A percentile compares a stretch with the other conserved stretches of the same genome.
Conservation (phyloP, 2,888 invertebrate species). For the Drosophila differens region DNA sequence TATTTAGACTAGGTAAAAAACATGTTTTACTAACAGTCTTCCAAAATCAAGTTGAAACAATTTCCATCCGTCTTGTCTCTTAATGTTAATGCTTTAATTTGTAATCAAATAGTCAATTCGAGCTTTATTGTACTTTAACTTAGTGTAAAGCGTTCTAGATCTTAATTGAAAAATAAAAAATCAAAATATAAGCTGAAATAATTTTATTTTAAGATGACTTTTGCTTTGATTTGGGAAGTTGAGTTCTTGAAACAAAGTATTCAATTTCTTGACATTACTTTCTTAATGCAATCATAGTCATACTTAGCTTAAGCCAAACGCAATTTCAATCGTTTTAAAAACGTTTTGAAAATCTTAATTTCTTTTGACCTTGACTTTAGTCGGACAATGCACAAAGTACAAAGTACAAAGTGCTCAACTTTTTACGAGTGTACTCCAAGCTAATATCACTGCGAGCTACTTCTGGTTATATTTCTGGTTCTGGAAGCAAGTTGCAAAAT, state of each 20-base stretch:
- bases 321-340: too few relatives aligned
- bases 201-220: background rate
- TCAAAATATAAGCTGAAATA: background rate
- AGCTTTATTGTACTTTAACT: too few relatives aligned
- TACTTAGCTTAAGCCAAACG: background rate
- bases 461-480: slow-evolving; percentile 27
- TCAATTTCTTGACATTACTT: background rate
- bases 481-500: slow-evolving; percentile 49
- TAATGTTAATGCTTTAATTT: background rate
- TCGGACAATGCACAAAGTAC: background rate
- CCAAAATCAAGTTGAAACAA: background rate
- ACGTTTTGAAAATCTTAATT: background rate
- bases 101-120: background rate
- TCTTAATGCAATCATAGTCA: background rate
- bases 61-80: background rate
- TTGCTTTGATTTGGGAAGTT: background rate
- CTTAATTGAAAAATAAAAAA: too few relatives aligned
- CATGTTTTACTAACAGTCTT: background rate
- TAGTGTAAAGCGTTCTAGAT: too few relatives aligned
- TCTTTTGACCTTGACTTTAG: background rate
- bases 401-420: background rate
- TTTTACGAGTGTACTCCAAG: slow-evolving; percentile 11
- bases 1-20: too few relatives aligned
- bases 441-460: slow-evolving; percentile 20
- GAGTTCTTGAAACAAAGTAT: background rate